Evolutionary conservation across 2,797 vertebrate genomes (phyloP).

Genomic region (Acomys russatus): DNA sequence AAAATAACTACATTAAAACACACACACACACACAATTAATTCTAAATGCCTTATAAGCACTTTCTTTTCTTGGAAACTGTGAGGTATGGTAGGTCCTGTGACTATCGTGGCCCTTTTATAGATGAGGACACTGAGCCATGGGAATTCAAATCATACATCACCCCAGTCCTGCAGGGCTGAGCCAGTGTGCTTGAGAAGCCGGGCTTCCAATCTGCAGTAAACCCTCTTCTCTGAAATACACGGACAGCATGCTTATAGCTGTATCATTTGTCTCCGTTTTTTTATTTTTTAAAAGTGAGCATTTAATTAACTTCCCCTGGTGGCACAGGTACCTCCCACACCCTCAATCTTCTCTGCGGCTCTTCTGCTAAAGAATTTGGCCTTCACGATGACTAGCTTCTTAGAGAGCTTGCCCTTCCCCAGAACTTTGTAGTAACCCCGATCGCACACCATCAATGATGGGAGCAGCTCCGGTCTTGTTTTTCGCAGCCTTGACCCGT

Average conservation of each 20-base stretch:
- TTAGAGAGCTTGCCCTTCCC: no score
- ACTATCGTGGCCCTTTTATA: not conserved
- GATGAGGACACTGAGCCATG: not conserved
- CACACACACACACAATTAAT: not conserved
- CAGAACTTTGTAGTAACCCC: no score
- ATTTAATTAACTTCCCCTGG: no score
- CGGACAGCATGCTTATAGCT: not conserved
- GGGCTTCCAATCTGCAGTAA: not conserved
- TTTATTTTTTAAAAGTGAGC: no score
- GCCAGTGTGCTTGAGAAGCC: not conserved
- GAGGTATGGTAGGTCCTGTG: not conserved
- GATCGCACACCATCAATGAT: no score
- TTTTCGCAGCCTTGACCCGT: no score
- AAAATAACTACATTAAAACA: not conserved
- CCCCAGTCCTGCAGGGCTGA: not conserved
- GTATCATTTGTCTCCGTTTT: not conserved
- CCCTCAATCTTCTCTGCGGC: no score
- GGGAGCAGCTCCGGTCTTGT: no score
- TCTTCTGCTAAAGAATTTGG: no score
- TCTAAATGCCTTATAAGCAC: not conserved
- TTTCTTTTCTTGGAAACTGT: not conserved
- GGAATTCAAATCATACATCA: not conserved
- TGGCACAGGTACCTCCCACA: no score
- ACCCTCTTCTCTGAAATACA: not conserved
- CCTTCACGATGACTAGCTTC: no score